phyloP scores from a whole-genome alignment of 2,888 invertebrate genomes.

The Nineta flava region DNA sequence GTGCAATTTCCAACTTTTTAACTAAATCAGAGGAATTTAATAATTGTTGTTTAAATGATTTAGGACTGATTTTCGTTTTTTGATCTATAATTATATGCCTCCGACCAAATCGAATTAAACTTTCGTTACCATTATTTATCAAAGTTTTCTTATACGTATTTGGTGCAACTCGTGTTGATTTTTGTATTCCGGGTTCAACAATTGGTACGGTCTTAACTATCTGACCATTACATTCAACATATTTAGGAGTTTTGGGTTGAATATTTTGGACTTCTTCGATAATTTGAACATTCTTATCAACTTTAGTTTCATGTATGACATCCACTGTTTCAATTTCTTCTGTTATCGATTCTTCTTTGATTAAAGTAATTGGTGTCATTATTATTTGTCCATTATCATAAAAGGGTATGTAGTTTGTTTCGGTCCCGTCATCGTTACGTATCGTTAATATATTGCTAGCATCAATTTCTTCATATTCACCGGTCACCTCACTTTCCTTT shows the following conservation, averaged over 20 bases:
- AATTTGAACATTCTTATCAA: neutral
- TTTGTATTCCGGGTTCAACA: neutral
- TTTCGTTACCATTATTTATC: neutral
- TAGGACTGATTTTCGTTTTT: conserved; percentile 8
- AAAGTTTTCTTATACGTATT: conserved; percentile 6
- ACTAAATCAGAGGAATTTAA: conserved; percentile 9
- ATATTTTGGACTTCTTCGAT: neutral
- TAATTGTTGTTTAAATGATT: conserved; percentile 11
- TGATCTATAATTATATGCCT: conserved; percentile 10
- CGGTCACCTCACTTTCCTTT: neutral
- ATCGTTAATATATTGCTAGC: conserved; percentile 1
- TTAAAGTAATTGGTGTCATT: conserved; percentile 1
- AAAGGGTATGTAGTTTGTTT: conserved; percentile 4
- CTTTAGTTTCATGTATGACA: neutral
- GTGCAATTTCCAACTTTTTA: conserved; percentile 3
- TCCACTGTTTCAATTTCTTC: neutral
- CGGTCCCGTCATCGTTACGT: neutral
- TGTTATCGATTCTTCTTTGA: neutral
- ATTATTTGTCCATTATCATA: conserved; percentile 4
- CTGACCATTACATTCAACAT: neutral
- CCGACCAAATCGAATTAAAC: conserved; percentile 5
- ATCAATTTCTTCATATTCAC: neutral
- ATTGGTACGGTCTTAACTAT: neutral
- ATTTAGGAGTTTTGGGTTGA: neutral
- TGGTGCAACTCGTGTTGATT: conserved; percentile 1